A percentile compares a stretch with the other conserved stretches of the same genome.
phyloP scores from a whole-genome alignment of 1,140 invertebrate genomes.

The Anadara kagoshimensis region DNA sequence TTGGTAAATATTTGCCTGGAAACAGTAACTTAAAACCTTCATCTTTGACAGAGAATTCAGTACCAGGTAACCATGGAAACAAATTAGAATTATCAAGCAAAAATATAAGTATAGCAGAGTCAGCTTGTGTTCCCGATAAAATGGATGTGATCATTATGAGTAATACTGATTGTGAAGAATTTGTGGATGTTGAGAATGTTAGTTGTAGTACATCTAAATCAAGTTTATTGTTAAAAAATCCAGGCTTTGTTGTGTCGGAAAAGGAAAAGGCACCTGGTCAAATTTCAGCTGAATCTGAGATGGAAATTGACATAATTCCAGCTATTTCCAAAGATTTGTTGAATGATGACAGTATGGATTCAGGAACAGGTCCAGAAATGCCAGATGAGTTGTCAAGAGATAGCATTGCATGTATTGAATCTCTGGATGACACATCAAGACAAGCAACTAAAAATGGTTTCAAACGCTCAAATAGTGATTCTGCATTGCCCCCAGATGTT shows the following conservation, averaged over 20 bases:
- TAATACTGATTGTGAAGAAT: too few species aligned
- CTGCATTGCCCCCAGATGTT: slow-evolving; percentile 17
- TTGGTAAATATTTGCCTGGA: slow-evolving; percentile 17
- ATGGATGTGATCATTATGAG: too few species aligned
- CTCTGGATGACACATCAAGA: not conserved
- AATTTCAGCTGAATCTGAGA: not conserved
- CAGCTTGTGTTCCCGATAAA: too few species aligned
- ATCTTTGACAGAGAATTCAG: too few species aligned
- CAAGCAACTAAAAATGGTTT: not conserved
- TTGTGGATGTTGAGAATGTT: too few species aligned
- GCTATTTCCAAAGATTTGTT: not conserved
- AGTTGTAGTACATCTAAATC: too few species aligned
- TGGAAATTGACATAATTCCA: not conserved
- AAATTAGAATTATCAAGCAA: too few species aligned
- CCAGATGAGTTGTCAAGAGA: not conserved
- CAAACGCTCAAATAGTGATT: slow-evolving; percentile 19
- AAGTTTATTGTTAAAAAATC: too few species aligned
- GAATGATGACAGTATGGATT: slow-evolving; percentile 19
- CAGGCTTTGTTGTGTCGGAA: too few species aligned
- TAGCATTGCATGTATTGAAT: not conserved
- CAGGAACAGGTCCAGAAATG: slow-evolving; percentile 23
- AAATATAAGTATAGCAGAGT: too few species aligned
- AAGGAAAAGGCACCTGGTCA: not conserved
- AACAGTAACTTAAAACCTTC: too few species aligned
- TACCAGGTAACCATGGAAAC: too few species aligned